Base-by-base conservation (phyloP, 2,888 invertebrate genomes). In the Drosophila suboccidentalis region DNA sequence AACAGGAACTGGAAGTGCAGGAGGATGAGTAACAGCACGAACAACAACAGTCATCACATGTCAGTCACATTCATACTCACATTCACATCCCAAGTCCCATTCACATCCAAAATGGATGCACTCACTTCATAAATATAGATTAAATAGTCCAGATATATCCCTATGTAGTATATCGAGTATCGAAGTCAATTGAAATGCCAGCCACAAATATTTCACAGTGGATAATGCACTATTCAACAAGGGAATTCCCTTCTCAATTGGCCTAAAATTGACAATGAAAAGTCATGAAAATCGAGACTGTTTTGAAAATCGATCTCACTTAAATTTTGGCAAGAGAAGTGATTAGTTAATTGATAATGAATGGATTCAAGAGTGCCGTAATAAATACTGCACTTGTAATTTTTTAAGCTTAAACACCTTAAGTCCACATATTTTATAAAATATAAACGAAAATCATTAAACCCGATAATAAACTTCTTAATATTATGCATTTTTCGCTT, bases 91-190 rank as follows among this genome's bases (percentile, higher is more conserved):
- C 13, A 38, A 36, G 4, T 22, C 34, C 11, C 11, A 32, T 41
- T 41, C 51, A 38, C 38, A 65, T 17, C 39, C 69, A 15, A 44
- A 43, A 49, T 62, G 54, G 22, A 22, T 36, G 39, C 54, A 17
- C 10, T 51, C 44, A n/a, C 71, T 87, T 82, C 79, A 82, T 85
- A 82, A 87, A 82, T 82, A 85, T 87, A 75, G 88, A 82, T 87
- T 74, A 84, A 83, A 68, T 75, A 44, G 74, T 51, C 34, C 13
- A 39, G 39, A 60, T 55, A 41, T 22, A 39, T n/a, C 29, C 44
- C 15, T n/a, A 15, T 19, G 11, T 3, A 22, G 8, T 5, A 22
- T 22, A 22, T 22, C 22, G 26, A 13, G 13, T 26, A 44, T 53
- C 17, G 43, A 50, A n/a, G 38, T 43, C 66, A 65, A 68, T 57